phyloP scores from a whole-genome alignment of 2,888 invertebrate genomes.

The Tipula helvola region DNA sequence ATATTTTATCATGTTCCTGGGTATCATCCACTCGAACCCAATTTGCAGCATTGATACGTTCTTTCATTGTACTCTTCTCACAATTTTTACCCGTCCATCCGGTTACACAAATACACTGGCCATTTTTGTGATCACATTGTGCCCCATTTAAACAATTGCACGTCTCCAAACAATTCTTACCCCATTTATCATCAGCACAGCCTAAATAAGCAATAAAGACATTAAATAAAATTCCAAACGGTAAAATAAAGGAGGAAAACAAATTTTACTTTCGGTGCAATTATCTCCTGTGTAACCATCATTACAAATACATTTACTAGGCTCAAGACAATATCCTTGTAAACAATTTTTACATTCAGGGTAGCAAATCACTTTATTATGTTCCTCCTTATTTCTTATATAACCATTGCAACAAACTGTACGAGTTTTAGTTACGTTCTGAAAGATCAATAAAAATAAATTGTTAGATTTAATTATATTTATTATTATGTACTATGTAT shows the following conservation, averaged over 20 bases:
- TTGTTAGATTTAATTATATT: not conserved
- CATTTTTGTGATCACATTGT: conserved; percentile 49
- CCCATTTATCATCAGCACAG: conserved; percentile 59
- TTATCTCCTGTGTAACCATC: conserved; percentile 36
- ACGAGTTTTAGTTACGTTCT: conserved; percentile 56
- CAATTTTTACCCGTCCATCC: conserved; percentile 49
- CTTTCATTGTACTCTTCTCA: not conserved
- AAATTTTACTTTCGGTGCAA: conserved; percentile 29
- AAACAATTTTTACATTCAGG: conserved; percentile 34
- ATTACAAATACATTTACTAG: conserved; percentile 47
- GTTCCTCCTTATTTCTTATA: conserved; percentile 35
- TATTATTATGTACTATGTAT: not conserved
- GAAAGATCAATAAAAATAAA: conserved; percentile 22
- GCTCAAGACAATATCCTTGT: conserved; percentile 41
- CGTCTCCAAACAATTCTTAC: conserved; percentile 53
- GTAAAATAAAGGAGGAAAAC: not conserved
- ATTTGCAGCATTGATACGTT: not conserved
- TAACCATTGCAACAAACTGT: conserved; percentile 68
- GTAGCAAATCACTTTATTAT: conserved; percentile 27
- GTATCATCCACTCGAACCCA: not conserved
- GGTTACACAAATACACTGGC: conserved; percentile 50
- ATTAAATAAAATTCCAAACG: not conserved
- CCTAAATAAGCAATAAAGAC: conserved; percentile 35
- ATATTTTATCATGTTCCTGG: not conserved
- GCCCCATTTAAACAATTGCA: conserved; percentile 51